Evolutionary conservation across 2,113 vertebrate genomes (phyloP).

Genomic region (Solenodon paradoxus): DNA sequence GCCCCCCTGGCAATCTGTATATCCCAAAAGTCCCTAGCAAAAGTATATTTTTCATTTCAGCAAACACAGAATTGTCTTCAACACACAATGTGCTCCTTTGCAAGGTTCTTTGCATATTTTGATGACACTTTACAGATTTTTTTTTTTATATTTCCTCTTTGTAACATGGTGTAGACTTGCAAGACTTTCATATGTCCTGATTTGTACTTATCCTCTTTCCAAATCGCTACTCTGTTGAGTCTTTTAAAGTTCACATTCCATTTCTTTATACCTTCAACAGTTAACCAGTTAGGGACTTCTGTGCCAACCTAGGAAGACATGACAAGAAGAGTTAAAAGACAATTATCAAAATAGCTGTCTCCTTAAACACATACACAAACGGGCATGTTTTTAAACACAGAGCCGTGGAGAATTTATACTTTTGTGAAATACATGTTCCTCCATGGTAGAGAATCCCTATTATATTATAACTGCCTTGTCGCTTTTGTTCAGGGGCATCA

Average conservation of each 20-base stretch:
- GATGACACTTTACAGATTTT: constrained; percentile 18
- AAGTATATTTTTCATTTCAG: constrained; percentile 64
- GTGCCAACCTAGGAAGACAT: background rate
- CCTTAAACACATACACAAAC: constrained; percentile 28
- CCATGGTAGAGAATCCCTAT: background rate
- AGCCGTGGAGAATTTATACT: background rate
- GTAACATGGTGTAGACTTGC: background rate
- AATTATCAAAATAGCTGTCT: background rate
- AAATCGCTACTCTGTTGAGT: constrained; percentile 44
- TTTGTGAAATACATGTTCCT: constrained; percentile 37
- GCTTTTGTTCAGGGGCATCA: background rate
- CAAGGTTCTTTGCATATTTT: constrained; percentile 56
- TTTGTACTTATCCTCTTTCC: constrained; percentile 28
- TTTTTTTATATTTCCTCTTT: constrained; percentile 16
- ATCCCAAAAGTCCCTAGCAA: background rate
- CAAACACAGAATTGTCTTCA: constrained; percentile 56
- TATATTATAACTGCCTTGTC: background rate
- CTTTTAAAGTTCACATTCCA: constrained; percentile 37
- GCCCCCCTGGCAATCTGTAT: constrained; percentile 52
- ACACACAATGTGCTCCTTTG: constrained; percentile 26
- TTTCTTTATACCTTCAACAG: constrained; percentile 30
- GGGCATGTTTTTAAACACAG: constrained; percentile 47
- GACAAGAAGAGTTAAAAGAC: constrained; percentile 45
- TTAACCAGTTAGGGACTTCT: constrained; percentile 15
- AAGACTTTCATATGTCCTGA: constrained; percentile 24